These are phyloP conservation scores for Botia kubotai DNA, from an alignment of 2,797 vertebrate species.

Conservation along the genomic window DNA sequence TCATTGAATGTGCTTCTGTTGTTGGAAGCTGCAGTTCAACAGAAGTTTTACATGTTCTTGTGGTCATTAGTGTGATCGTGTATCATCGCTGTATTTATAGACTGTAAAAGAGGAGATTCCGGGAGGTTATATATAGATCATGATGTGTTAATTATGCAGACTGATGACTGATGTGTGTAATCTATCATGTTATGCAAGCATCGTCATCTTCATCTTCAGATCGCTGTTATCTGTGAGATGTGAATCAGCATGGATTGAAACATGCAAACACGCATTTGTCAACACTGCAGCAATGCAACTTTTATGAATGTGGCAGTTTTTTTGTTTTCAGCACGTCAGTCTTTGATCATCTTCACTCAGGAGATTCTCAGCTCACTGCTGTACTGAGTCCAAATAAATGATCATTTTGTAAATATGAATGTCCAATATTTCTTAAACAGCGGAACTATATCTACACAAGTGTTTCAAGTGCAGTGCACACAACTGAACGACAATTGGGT, in stretches of 20 bases:
- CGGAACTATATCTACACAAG: not conserved
- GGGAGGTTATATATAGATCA: slow-evolving; percentile 54
- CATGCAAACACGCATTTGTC: slow-evolving; percentile 26
- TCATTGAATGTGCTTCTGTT: slow-evolving; percentile 61
- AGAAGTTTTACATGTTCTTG: slow-evolving; percentile 58
- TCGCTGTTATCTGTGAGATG: not conserved
- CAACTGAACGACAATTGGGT: not conserved
- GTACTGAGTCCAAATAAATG: not conserved
- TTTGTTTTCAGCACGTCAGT: not conserved
- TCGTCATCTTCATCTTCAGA: not conserved
- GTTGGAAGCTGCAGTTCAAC: slow-evolving; percentile 66
- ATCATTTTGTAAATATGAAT: not conserved
- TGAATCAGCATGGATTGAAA: not conserved
- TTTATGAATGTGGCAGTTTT: not conserved
- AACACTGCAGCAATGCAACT: not conserved
- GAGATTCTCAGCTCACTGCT: not conserved
- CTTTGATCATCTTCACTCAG: not conserved
- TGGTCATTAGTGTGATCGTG: slow-evolving; percentile 64
- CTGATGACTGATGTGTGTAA: slow-evolving; percentile 42
- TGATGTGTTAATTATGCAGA: slow-evolving; percentile 57
- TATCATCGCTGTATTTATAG: slow-evolving; percentile 62
- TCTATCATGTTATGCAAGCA: slow-evolving; percentile 46
- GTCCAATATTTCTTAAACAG: not conserved
- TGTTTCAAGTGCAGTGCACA: not conserved
- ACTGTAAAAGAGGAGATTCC: slow-evolving; percentile 58